phyloP scores from a whole-genome alignment of 2,888 invertebrate genomes.

The Teleogryllus oceanicus region DNA sequence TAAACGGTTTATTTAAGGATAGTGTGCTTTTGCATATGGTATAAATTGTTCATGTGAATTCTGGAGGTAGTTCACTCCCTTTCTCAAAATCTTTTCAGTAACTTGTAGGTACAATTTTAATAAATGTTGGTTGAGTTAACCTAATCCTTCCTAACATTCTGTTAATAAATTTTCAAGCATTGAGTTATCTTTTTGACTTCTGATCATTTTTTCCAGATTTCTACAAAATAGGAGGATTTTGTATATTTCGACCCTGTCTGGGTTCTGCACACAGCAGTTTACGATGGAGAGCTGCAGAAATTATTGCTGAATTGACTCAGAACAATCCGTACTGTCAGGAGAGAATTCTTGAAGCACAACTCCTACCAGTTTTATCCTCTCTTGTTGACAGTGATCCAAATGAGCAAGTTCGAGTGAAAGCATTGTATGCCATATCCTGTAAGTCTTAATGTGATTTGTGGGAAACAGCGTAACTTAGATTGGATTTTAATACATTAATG shows the following conservation, averaged over 20 bases:
- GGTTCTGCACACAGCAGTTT: constrained; percentile 60
- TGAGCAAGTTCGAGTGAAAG: constrained; percentile 60
- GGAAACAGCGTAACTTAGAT: background rate
- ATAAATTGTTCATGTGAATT: too few relatives aligned
- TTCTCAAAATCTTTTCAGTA: too few relatives aligned
- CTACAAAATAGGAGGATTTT: constrained; percentile 77
- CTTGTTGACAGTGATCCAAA: constrained; percentile 58
- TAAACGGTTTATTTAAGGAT: too few relatives aligned
- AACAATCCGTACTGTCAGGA: constrained; percentile 82
- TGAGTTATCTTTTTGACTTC: background rate
- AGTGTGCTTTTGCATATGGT: too few relatives aligned
- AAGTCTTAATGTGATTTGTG: constrained; percentile 46
- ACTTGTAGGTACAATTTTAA: too few relatives aligned
- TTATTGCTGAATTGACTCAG: constrained; percentile 77
- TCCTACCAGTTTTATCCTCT: constrained; percentile 61
- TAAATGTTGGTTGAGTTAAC: too few relatives aligned
- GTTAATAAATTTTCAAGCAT: background rate
- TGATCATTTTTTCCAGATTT: constrained; percentile 57
- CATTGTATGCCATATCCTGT: constrained; percentile 78
- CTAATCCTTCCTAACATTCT: background rate
- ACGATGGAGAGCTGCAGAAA: constrained; percentile 60
- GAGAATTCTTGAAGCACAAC: constrained; percentile 60
- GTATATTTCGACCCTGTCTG: constrained; percentile 65
- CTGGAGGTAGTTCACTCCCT: too few relatives aligned
- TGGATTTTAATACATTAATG: background rate